These are phyloP conservation scores for Noctua janthe DNA, from an alignment of 2,888 invertebrate species.

Conservation along the genomic window DNA sequence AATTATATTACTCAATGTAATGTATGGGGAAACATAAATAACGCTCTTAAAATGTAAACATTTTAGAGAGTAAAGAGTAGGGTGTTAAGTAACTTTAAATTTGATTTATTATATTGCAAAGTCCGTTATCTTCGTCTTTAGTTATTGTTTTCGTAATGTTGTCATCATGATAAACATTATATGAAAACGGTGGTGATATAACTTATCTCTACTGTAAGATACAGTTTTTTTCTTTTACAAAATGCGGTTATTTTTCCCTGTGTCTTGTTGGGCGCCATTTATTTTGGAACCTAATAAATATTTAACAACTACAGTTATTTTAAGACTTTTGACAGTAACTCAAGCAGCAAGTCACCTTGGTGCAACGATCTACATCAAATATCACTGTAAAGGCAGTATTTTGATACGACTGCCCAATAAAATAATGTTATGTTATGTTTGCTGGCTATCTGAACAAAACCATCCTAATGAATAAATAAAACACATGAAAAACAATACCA, in stretches of 20 bases:
- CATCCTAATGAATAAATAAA: neutral
- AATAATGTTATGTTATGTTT: neutral
- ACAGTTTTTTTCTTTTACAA: neutral
- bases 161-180: constrained; percentile 10
- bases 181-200: neutral
- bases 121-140: neutral
- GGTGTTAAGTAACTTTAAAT: constrained; percentile 8
- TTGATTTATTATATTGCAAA: constrained; percentile 24
- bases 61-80: constrained; percentile 16
- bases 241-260: neutral
- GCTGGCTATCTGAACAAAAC: neutral
- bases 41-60: constrained; percentile 36
- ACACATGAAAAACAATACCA: constrained; percentile 15
- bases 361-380: neutral
- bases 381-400: neutral
- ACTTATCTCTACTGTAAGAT: neutral
- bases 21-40: constrained; percentile 44
- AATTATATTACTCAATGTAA: constrained; percentile 49
- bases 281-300: neutral
- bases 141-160: constrained; percentile 20
- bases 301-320: neutral
- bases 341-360: neutral
- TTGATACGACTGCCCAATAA: neutral
- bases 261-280: neutral
- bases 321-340: neutral